Evolutionary conservation across 1,140 invertebrate genomes (phyloP).

Genomic region (Brachionus asplanchnoidis): DNA sequence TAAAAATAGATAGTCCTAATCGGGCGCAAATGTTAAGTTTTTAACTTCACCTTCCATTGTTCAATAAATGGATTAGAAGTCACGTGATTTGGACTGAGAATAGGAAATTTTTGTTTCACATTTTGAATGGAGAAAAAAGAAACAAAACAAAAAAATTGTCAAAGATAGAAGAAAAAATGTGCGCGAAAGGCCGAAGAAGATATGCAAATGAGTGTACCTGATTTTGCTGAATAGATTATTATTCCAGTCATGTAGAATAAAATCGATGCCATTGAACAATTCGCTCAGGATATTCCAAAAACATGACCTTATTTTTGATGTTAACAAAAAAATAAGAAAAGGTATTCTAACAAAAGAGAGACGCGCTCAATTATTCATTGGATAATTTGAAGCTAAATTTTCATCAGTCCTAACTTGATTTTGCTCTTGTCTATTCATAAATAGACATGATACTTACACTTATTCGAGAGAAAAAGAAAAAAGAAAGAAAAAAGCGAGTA

Average conservation of each 20-base stretch:
- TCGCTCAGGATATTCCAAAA: neutral
- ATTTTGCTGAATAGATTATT: neutral
- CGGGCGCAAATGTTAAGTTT: neutral
- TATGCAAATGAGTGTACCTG: neutral
- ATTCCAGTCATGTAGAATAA: slow-evolving; percentile 32
- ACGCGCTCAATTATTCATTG: neutral
- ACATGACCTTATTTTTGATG: slow-evolving; percentile 31
- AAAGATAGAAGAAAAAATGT: neutral
- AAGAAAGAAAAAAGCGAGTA: neutral
- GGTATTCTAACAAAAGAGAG: neutral
- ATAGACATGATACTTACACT: slow-evolving; percentile 36
- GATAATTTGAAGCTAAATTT: neutral
- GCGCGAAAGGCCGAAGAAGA: neutral
- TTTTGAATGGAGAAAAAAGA: neutral
- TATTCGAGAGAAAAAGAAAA: neutral
- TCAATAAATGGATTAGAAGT: neutral
- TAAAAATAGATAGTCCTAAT: neutral
- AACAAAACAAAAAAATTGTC: neutral
- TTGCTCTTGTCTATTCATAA: slow-evolving; percentile 21
- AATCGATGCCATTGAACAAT: neutral
- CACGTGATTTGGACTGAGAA: neutral
- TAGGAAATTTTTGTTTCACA: neutral
- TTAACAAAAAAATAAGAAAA: neutral
- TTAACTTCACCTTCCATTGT: neutral
- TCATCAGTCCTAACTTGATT: slow-evolving; percentile 7